Base-by-base conservation (phyloP, 2,888 invertebrate genomes). In the Drosophila neoperkinsi region DNA sequence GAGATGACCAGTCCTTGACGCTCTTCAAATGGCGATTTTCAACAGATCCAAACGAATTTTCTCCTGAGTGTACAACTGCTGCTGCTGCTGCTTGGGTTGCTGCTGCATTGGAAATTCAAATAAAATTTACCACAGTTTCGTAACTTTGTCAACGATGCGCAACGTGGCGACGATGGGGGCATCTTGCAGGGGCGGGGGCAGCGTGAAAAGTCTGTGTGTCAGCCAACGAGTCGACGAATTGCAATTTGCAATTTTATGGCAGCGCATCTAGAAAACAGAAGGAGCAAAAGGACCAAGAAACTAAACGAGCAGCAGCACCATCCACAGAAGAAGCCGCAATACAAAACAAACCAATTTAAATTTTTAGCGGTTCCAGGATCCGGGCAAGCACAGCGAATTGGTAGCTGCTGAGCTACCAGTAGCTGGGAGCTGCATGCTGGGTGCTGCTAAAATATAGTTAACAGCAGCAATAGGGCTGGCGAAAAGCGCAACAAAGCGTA, bases 171-270 rank as follows among this genome's bases (percentile, higher is more conserved):
- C 53, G 71, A 60, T 66, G 71, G 62, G 58, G 55, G 59, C 55
- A 66, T 74, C 79, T 80, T 75, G 43, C 16, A 6, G 18, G 5
- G 38, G 46, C 41, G 36, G 25, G 38, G 43, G 57, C 46, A 58
- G 16, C 25, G 46, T 16, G 13, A n/a, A 18, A 13, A 30, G 56
- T 56, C 56, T 28, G 56, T 56, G 49, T 61, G 57, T 49, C 64
- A 55, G 53, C 74, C 68, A 85, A 80, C 88, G 77, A 82, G 82
- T 85, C 84, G 81, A 84, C 79, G 84, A 84, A 88, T 85, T 87
- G 91, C 91, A 90, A 84, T 91, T 91, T 89, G 86, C 91, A 86
- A 90, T 89, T 91, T 91, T 90, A 89, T 90, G 90, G 84, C 82
- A 88, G 84, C 74, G 53, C 79, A 63, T 75, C 74, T 74, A 66